These are phyloP conservation scores for Okamejei kenojei DNA, from an alignment of 2,797 vertebrate species.

Conservation along the genomic window DNA sequence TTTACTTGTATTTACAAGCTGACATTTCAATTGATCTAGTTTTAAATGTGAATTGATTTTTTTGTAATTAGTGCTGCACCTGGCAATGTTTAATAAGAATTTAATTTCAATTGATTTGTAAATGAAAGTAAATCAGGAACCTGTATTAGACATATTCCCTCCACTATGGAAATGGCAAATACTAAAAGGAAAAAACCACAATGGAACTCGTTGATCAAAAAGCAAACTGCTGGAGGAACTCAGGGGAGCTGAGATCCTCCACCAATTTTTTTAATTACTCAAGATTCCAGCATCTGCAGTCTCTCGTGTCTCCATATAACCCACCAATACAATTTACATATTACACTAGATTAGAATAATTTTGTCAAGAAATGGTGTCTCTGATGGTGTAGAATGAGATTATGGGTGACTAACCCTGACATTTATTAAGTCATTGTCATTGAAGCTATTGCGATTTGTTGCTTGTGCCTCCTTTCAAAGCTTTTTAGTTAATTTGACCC, in stretches of 20 bases:
- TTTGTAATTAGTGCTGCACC: not conserved
- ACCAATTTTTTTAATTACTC: too few relatives aligned
- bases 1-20: not conserved
- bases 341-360: not conserved
- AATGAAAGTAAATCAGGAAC: not conserved
- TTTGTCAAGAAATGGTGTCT: not conserved
- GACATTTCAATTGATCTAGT: not conserved
- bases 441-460: not conserved
- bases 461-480: not conserved
- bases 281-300: too few relatives aligned
- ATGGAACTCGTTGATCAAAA: not conserved
- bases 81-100: not conserved
- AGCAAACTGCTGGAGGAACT: too few relatives aligned
- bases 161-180: not conserved
- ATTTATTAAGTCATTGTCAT: not conserved
- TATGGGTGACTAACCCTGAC: not conserved
- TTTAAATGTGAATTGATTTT: not conserved
- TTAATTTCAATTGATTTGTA: not conserved
- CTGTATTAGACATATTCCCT: not conserved
- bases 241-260: too few relatives aligned
- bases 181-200: not conserved
- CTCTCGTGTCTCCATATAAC: not conserved
- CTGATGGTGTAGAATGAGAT: not conserved
- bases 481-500: not conserved
- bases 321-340: not conserved